Percentiles rank a stretch among this genome's conserved stretches.
Conservation (phyloP, 1,140 invertebrate species). For the Vanessa tameamea region DNA sequence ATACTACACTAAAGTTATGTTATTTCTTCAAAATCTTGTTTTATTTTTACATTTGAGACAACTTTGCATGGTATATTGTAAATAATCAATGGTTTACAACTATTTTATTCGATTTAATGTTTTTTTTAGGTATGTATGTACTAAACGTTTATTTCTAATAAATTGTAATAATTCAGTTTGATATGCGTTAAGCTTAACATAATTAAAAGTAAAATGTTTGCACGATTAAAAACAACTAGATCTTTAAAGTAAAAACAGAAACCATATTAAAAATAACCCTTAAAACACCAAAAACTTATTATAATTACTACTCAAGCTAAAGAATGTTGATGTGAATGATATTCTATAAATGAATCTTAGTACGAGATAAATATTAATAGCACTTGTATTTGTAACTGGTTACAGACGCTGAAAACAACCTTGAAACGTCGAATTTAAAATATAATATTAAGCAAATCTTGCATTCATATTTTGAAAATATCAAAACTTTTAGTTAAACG, state of each 20-base stretch:
- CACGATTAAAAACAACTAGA: neutral
- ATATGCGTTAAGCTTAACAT: neutral
- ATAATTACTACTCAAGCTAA: neutral
- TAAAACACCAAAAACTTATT: too few species aligned
- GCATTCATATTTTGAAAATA: neutral
- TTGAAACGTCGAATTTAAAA: neutral
- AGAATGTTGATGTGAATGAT: neutral
- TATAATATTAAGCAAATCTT: neutral
- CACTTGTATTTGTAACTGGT: conserved; percentile 6
- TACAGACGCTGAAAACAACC: neutral
- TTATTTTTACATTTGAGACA: neutral
- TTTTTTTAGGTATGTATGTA: neutral
- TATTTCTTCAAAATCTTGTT: neutral
- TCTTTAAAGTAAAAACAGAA: neutral
- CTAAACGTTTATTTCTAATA: neutral
- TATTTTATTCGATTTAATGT: neutral
- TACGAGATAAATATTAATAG: neutral
- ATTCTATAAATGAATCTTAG: conserved; percentile 18
- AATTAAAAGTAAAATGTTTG: neutral
- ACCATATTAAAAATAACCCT: neutral
- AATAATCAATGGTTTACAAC: conserved; percentile 3
- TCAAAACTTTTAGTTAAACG: neutral
- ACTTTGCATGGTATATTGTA: conserved; percentile 3
- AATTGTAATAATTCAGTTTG: too few species aligned
- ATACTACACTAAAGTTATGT: neutral